Conservation (phyloP, 2,888 invertebrate genomes). For the Lobophora halterata region DNA sequence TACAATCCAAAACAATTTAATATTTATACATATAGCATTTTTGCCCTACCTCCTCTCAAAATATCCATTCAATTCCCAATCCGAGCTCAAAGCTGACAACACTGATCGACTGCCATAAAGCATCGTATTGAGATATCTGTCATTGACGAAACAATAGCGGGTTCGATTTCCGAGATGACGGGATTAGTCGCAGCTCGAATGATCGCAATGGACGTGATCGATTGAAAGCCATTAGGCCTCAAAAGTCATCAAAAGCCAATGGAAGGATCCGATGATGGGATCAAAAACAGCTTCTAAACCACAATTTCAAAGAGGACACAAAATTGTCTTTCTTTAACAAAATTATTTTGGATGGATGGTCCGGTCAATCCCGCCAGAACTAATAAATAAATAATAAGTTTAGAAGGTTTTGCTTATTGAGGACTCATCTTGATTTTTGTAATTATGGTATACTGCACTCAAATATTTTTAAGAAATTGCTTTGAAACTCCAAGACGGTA, state of each 20-base stretch:
- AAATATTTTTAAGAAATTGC: too few species aligned
- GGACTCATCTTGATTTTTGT: too few species aligned
- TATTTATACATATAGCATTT: conserved; percentile 6
- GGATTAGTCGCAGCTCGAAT: conserved; percentile 44
- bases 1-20: neutral
- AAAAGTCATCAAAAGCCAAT: conserved; percentile 1
- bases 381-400: too few species aligned
- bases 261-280: neutral
- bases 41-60: conserved; percentile 41
- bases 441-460: too few species aligned
- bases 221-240: conserved; percentile 5
- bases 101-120: conserved; percentile 75
- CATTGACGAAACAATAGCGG: conserved; percentile 67
- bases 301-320: too few species aligned
- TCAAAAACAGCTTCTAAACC: too few species aligned
- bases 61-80: conserved; percentile 50
- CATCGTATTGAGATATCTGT: conserved; percentile 72
- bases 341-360: too few species aligned
- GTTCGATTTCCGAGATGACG: conserved; percentile 64
- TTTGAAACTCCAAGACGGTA: too few species aligned
- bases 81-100: conserved; percentile 72
- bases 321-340: too few species aligned
- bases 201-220: conserved; percentile 19
- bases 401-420: too few species aligned
- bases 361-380: too few species aligned